Evolutionary conservation across 2,888 invertebrate genomes (phyloP).

Genomic region (Podabrus alpinus): DNA sequence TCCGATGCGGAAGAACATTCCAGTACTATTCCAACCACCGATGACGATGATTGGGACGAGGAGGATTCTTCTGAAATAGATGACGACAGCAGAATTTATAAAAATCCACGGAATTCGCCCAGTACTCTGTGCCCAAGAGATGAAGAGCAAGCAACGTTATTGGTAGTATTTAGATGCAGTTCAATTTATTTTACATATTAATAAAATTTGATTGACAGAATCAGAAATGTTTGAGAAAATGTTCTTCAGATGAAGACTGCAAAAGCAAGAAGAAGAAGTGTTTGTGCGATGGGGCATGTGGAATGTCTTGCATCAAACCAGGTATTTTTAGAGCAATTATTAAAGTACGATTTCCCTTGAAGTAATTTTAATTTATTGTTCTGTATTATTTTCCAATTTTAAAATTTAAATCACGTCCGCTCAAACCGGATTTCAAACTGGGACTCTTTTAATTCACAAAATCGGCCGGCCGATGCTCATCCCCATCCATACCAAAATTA

Average conservation of each 20-base stretch:
- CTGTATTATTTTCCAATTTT: no score
- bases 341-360: no score
- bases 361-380: no score
- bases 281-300: slow-evolving; percentile 94
- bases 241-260: slow-evolving; percentile 92
- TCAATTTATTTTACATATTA: background rate
- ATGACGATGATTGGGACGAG: slow-evolving; percentile 55
- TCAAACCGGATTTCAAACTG: no score
- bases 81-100: slow-evolving; percentile 82
- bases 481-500: no score
- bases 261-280: slow-evolving; percentile 96
- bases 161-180: slow-evolving; percentile 56
- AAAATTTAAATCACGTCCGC: no score
- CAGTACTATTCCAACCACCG: slow-evolving; percentile 48
- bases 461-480: no score
- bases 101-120: slow-evolving; percentile 87
- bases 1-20: background rate
- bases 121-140: slow-evolving; percentile 84
- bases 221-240: slow-evolving; percentile 89
- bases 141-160: slow-evolving; percentile 80
- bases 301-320: slow-evolving; percentile 97
- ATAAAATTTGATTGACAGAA: slow-evolving; percentile 59
- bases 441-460: no score
- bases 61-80: slow-evolving; percentile 65
- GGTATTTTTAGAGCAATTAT: no score